Base-by-base conservation (phyloP, 2,888 invertebrate genomes). In the Tolmerus cingulatus region DNA sequence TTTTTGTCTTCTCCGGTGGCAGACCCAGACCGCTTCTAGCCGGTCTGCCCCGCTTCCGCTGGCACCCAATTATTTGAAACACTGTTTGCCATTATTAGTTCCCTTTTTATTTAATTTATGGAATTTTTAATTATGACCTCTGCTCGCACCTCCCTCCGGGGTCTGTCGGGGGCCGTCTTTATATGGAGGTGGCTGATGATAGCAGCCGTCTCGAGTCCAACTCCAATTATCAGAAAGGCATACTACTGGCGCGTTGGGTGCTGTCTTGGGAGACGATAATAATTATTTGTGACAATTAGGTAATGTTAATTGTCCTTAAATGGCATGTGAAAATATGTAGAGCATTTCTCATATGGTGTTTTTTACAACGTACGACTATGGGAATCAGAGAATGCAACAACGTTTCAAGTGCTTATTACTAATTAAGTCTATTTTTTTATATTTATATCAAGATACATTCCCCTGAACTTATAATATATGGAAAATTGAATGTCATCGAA, bases 211-310 rank as follows among this genome's bases (percentile, higher is more conserved):
- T 51, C 51, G 16, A 37, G 16, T 2, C 40, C 76, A 76, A 43
- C 5, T 43, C 40, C 43, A 78, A 78, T 78, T 78, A 78, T 23
- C 78, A 76, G 34, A 34, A 7, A 40, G 7, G 16, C 40, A 78
- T 43, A 40, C 30, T 37, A 82, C n/a, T 27, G 19, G 34, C 55
- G 37, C 23, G 19, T 40, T 85, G 23, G 57, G 34, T 23, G 27
- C 46, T 51, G 30, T 30, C 46, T 30, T n/a, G 76, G 37, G 77
- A 51, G 86, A 86, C 55, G 78, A 23, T 86, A 27, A 55, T 86
- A 86, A 86, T 86, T 86, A 86, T 66, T 77, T 77, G 76, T 78
- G 86, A 86, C 86, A 86, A 86, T 86, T 86, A 86, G 86, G 78
- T 86, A 57, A 77, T 86, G 77, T 86, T 86, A 86, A 86, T 86